Conservation (phyloP, 2,797 vertebrate species). For the Alectoris magna region DNA sequence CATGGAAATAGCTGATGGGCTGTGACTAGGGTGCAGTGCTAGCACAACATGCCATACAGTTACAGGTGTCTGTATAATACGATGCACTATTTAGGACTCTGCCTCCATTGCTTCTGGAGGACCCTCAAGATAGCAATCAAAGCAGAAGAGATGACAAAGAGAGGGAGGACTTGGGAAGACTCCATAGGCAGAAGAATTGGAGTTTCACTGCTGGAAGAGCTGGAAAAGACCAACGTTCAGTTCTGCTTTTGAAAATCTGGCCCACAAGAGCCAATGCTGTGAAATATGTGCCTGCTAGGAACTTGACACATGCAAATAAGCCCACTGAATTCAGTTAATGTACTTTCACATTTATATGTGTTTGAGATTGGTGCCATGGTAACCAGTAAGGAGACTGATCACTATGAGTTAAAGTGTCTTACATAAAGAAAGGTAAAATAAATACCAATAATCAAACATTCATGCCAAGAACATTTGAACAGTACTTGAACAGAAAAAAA, state of each 20-base stretch:
- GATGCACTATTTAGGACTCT: rapidly evolving
- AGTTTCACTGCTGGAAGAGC: background rate
- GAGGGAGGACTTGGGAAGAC: background rate
- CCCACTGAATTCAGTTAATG: background rate
- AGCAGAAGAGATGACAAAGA: background rate
- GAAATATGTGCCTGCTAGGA: rapidly evolving
- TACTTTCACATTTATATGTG: background rate
- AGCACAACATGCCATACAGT: background rate
- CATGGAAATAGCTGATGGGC: background rate
- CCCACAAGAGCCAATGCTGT: background rate
- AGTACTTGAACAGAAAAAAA: background rate
- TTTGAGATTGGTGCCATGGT: background rate
- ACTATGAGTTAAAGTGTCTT: background rate
- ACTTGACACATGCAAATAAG: background rate
- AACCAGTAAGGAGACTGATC: background rate
- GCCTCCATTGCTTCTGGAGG: background rate
- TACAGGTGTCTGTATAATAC: background rate
- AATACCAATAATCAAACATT: background rate
- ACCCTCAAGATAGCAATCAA: background rate
- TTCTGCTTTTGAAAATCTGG: background rate
- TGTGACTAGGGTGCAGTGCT: background rate
- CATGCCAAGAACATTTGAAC: background rate
- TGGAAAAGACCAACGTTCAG: background rate
- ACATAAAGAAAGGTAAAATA: background rate
- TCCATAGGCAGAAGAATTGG: background rate